Base-by-base conservation (phyloP, 2,888 invertebrate species). In the Coleophora flavipennella region DNA sequence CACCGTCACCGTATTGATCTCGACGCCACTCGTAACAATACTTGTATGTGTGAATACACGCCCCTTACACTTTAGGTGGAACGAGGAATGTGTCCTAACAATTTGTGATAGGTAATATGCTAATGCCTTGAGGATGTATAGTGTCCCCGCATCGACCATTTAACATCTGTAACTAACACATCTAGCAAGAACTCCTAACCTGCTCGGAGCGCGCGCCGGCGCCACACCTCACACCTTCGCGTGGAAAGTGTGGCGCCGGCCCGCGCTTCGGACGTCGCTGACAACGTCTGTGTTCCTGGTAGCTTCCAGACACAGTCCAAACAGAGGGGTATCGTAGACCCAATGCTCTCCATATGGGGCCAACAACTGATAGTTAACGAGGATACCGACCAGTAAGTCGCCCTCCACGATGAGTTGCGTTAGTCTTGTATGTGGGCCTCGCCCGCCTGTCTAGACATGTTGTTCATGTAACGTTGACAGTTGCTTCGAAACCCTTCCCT, bases 331-430 rank as follows among this genome's bases (percentile, higher is more conserved):
- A 94, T 95, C 91, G 94, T 95, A 91, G 95, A 96, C 91, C 96
- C 95, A 88, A 95, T 96, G 95, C 94, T 96, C 89, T 94, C 94
- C 88, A 96, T 96, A 89, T 96, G 96, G 96, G 96, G 95, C 88
- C 95, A 96, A 89, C 95, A 95, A 91, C 93, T 95, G 90, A 94
- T 95, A 89, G 94, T 95, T 87, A 95, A 94, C 92, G 95, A 95
- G 92, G 95, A 96, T 89, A 94, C 95, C 80, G 93, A 94, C 89
- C 95, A 95, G 95, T 96, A 94, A 94, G 95, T 94, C 69, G 66
- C 60, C 65, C 68, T 58, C 62, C 53, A 55, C 57, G 58, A 75
- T 20, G 20, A 20, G 61, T 62, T 61, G 73, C 73, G 68, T 55
- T 66, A 55, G 57, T 35, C 42, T 33, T 38, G 39, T 42, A 36